phyloP scores from a whole-genome alignment of 2,797 vertebrate species.

The Trichosurus vulpecula region DNA sequence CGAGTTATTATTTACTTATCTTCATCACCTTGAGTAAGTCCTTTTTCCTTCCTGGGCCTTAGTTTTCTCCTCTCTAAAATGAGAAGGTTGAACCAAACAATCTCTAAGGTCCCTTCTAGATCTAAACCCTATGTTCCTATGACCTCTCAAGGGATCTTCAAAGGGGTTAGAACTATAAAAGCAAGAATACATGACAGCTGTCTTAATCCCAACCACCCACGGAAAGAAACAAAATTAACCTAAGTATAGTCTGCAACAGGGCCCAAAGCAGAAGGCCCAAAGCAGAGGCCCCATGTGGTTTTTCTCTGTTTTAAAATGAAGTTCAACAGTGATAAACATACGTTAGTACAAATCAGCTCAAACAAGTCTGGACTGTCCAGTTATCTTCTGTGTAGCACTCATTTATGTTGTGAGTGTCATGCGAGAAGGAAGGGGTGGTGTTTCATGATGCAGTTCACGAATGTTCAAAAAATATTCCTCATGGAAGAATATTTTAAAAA shows the following conservation, averaged over 20 bases:
- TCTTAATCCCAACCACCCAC: not conserved
- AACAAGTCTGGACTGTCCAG: not conserved
- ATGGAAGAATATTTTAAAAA: not conserved
- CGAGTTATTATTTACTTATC: not conserved
- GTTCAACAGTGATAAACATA: not conserved
- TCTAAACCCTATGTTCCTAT: not conserved
- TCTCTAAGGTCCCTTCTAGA: not conserved
- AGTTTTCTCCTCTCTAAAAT: not conserved
- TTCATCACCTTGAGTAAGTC: not conserved
- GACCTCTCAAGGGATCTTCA: not conserved
- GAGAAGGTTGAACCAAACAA: not conserved
- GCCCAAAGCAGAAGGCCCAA: not conserved
- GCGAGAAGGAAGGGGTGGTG: not conserved
- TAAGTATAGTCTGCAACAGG: not conserved
- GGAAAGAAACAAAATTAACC: not conserved
- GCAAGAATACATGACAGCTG: not conserved
- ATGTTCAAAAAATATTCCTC: not conserved
- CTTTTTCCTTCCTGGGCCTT: not conserved
- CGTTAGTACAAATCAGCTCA: slow-evolving; percentile 11
- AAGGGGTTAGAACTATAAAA: not conserved
- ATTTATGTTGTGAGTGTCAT: not conserved
- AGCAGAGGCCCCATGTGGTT: not conserved
- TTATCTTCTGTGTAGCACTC: not conserved
- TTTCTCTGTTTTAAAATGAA: not conserved
- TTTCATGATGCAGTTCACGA: slow-evolving; percentile 4